phyloP scores from a whole-genome alignment of 2,113 vertebrate genomes.

The Galemys pyrenaicus region DNA sequence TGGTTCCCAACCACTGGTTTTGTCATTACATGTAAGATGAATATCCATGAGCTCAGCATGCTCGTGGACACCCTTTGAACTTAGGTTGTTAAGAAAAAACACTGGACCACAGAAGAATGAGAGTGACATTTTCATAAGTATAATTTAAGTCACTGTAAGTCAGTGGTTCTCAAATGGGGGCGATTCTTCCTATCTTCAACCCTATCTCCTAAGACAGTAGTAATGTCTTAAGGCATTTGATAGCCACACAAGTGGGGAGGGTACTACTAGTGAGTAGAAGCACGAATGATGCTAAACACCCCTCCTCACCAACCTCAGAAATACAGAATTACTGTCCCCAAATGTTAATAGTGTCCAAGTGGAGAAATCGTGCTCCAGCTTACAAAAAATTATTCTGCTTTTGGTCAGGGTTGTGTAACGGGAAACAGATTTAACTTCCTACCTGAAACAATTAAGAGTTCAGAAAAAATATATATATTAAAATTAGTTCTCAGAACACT shows the following conservation, averaged over 20 bases:
- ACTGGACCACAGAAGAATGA: not conserved
- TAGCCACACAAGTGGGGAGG: not conserved
- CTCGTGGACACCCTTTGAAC: not conserved
- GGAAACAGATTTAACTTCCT: not conserved
- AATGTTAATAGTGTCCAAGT: not conserved
- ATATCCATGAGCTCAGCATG: not conserved
- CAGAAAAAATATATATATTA: not conserved
- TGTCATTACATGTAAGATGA: not conserved
- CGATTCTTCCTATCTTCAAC: not conserved
- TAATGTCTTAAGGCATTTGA: not conserved
- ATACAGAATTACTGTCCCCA: conserved; percentile 1
- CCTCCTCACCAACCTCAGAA: not conserved
- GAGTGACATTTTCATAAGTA: not conserved
- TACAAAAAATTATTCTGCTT: not conserved
- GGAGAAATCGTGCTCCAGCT: not conserved
- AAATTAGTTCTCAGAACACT: not conserved
- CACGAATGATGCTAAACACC: not conserved
- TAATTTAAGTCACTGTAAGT: not conserved
- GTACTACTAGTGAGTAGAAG: not conserved
- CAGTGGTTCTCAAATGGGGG: not conserved
- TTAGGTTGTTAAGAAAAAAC: not conserved
- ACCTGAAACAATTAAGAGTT: not conserved
- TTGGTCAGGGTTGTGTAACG: not conserved
- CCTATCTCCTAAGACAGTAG: not conserved
- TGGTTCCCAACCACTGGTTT: not conserved